Evolutionary conservation across 2,888 invertebrate genomes (phyloP).

Genomic region (Quadroppia sp.): DNA sequence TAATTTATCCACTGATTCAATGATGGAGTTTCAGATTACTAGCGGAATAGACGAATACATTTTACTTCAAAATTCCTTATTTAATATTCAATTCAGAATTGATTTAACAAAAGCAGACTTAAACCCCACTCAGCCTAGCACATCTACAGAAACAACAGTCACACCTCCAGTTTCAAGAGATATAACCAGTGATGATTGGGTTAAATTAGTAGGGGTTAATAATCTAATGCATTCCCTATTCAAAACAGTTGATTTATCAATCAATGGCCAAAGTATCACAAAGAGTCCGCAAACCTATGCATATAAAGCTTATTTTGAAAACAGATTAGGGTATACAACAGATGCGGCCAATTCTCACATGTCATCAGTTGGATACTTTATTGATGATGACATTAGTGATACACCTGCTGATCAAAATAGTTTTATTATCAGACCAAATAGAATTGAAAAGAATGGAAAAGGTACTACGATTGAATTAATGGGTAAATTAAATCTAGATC

Average conservation of each 20-base stretch:
- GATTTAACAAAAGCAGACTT: background rate
- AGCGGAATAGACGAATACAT: slow-evolving; percentile 13
- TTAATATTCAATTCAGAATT: background rate
- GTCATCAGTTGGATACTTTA: background rate
- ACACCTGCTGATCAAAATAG: background rate
- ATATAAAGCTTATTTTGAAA: slow-evolving; percentile 20
- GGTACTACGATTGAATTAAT: background rate
- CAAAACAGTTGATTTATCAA: slow-evolving; percentile 9
- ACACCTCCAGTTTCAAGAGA: background rate
- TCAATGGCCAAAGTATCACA: background rate
- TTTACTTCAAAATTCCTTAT: background rate
- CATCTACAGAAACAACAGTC: no score
- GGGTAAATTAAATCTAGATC: slow-evolving; percentile 24
- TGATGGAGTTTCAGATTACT: background rate
- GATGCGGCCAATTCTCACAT: background rate
- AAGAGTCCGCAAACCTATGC: slow-evolving; percentile 2
- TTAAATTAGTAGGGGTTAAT: background rate
- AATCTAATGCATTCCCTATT: slow-evolving; percentile 23
- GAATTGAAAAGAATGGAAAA: background rate
- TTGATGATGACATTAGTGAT: background rate
- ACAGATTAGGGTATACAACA: background rate
- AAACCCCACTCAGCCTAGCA: no score
- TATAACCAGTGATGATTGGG: background rate
- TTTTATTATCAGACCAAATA: background rate
- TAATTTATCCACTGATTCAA: background rate